Percentiles rank a stretch among this genome's conserved stretches.
Evolutionary conservation across 2,888 invertebrate genomes (phyloP).

Genomic region (Hydraecia micacea): DNA sequence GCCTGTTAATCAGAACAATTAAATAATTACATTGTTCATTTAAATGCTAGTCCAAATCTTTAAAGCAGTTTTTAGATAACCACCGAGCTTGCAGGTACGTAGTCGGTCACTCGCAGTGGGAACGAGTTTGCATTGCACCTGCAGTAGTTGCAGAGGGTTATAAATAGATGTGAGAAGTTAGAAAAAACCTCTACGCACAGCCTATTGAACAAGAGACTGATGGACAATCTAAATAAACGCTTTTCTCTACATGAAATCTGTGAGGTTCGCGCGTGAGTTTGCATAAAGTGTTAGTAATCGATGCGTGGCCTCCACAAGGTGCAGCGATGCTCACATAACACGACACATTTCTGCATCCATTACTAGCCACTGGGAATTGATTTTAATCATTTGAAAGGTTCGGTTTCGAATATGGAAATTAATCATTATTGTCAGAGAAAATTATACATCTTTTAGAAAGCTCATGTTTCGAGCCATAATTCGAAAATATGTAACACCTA

Average conservation of each 20-base stretch:
- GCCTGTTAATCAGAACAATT: not conserved
- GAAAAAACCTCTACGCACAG: conserved; percentile 24
- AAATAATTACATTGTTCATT: not conserved
- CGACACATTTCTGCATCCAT: conserved; percentile 44
- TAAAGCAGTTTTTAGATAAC: conserved; percentile 4
- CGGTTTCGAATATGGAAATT: conserved; percentile 19
- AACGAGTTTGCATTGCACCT: conserved; percentile 45
- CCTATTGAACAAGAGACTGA: not conserved
- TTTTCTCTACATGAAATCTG: conserved; percentile 19
- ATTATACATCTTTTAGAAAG: conserved; percentile 26
- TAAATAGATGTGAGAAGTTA: conserved; percentile 44
- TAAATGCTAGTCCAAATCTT: not conserved
- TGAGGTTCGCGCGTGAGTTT: conserved; percentile 44
- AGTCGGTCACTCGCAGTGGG: not conserved
- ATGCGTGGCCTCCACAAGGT: conserved; percentile 40
- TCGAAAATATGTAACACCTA: not conserved
- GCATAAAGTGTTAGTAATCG: conserved; percentile 42
- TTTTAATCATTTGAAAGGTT: conserved; percentile 46
- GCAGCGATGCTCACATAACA: conserved; percentile 48
- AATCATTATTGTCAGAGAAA: conserved; percentile 10
- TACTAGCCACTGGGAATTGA: conserved; percentile 31
- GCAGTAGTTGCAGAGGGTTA: conserved; percentile 27
- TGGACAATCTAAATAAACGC: conserved; percentile 22
- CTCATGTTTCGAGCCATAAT: not conserved
- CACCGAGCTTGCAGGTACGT: not conserved